Conservation (phyloP, 2,113 vertebrate genomes). For the Forbesichthys agassizii region DNA sequence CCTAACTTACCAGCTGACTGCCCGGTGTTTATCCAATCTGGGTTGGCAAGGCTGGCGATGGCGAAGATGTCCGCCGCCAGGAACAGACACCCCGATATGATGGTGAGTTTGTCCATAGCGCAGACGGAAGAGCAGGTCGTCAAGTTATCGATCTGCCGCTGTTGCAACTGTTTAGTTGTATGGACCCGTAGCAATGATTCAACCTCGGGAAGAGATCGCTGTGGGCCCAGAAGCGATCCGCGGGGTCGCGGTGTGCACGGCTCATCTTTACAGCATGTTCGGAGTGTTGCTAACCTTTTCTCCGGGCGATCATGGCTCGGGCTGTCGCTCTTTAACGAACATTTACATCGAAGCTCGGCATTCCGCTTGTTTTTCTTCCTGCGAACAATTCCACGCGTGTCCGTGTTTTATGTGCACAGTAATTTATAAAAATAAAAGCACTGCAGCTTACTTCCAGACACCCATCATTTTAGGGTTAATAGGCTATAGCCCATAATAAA, state of each 20-base stretch:
- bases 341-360: background rate
- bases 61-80: conserved; percentile 95
- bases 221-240: conserved; percentile 4
- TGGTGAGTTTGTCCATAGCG: conserved; percentile 94
- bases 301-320: conserved; percentile 12
- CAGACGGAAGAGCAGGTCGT: conserved; percentile 15
- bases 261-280: conserved; percentile 15
- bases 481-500: too few species aligned
- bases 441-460: background rate
- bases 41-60: conserved; percentile 93
- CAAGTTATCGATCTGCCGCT: conserved; percentile 24
- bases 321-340: conserved; percentile 18
- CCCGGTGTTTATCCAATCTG: conserved; percentile 96
- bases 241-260: background rate
- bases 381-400: background rate
- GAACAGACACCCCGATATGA: conserved; percentile 96
- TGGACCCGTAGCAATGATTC: conserved; percentile 2
- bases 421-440: background rate
- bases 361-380: background rate
- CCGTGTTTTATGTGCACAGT: background rate
- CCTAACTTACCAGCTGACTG: conserved; percentile 83
- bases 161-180: conserved; percentile 17
- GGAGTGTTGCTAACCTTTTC: background rate
- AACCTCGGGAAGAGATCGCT: background rate
- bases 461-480: too few species aligned